A percentile compares a stretch with the other conserved stretches of the same genome.
Conservation (phyloP, 2,888 invertebrate genomes). For the Drosophila barbarae region DNA sequence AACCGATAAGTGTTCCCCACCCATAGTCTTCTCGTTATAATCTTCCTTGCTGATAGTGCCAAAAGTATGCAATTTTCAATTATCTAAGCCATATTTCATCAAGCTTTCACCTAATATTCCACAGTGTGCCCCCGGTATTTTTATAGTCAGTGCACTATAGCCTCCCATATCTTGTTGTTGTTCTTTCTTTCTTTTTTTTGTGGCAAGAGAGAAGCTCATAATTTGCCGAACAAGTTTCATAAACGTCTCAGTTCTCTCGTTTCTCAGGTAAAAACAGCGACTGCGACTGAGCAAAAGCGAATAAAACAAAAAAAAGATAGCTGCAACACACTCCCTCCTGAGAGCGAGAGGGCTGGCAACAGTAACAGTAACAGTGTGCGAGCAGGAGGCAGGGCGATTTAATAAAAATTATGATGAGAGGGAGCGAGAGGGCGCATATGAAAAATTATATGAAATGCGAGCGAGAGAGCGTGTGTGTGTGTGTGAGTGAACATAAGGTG, state of each 20-base stretch:
- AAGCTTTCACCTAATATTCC: constrained; percentile 1
- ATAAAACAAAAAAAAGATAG: constrained; percentile 15
- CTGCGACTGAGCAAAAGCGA: constrained; percentile 48
- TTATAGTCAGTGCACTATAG: constrained; percentile 8
- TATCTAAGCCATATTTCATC: neutral
- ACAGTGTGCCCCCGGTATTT: constrained; percentile 5
- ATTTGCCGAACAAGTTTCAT: constrained; percentile 74
- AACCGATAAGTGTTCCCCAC: neutral
- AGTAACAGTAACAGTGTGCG: constrained; percentile 62
- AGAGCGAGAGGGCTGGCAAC: constrained; percentile 59
- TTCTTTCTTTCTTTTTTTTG: constrained; percentile 8
- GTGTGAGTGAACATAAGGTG: constrained; percentile 61
- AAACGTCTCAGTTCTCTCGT: constrained; percentile 52
- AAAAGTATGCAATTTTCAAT: neutral
- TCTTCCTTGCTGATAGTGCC: no score
- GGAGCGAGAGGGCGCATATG: constrained; percentile 66
- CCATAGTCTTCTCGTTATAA: neutral
- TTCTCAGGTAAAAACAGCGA: constrained; percentile 54
- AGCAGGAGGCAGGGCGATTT: constrained; percentile 59
- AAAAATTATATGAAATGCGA: constrained; percentile 74
- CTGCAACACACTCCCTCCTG: constrained; percentile 8
- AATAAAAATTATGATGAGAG: constrained; percentile 76
- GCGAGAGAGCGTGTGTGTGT: constrained; percentile 55
- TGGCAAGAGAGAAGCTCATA: constrained; percentile 54
- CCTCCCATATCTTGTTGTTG: constrained; percentile 12